A percentile compares a stretch with the other conserved stretches of the same genome.
phyloP scores from a whole-genome alignment of 2,797 vertebrate genomes.

The Sebastes minor region DNA sequence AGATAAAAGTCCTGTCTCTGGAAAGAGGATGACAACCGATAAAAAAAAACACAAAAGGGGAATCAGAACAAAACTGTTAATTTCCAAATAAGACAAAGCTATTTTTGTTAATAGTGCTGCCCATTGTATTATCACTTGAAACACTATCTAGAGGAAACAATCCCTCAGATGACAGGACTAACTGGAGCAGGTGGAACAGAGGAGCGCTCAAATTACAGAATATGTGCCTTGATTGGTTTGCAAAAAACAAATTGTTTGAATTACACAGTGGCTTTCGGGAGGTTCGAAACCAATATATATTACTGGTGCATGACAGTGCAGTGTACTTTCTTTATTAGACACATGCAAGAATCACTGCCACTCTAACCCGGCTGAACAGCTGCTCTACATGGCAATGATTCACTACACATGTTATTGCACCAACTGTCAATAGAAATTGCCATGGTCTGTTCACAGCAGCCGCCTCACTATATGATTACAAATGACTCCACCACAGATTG shows the following conservation, averaged over 20 bases:
- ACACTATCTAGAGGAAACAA: background rate
- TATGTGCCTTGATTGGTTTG: constrained; percentile 1
- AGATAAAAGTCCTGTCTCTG: constrained; percentile 36
- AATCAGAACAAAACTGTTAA: constrained; percentile 34
- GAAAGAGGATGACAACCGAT: constrained; percentile 32
- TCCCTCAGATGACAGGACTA: constrained; percentile 20
- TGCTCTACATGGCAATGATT: constrained; percentile 30
- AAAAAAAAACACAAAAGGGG: background rate
- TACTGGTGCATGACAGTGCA: background rate
- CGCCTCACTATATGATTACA: background rate
- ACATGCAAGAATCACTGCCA: background rate
- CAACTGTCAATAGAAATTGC: constrained; percentile 52
- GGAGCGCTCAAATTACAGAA: background rate
- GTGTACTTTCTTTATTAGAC: constrained; percentile 15
- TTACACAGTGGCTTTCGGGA: background rate
- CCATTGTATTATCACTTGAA: constrained; percentile 40
- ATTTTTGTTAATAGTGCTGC: constrained; percentile 36
- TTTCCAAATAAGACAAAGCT: constrained; percentile 36
- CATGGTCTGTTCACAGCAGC: constrained; percentile 40
- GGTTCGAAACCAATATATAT: background rate
- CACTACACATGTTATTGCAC: constrained; percentile 41
- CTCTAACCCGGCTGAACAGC: constrained; percentile 20
- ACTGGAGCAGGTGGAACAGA: constrained; percentile 39
- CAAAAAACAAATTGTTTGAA: constrained; percentile 1
- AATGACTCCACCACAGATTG: constrained; percentile 18